A percentile compares a stretch with the other conserved stretches of the same genome.
These are phyloP conservation scores for Leptosomus discolor DNA, from an alignment of 2,113 vertebrate species.

Conservation along the genomic window DNA sequence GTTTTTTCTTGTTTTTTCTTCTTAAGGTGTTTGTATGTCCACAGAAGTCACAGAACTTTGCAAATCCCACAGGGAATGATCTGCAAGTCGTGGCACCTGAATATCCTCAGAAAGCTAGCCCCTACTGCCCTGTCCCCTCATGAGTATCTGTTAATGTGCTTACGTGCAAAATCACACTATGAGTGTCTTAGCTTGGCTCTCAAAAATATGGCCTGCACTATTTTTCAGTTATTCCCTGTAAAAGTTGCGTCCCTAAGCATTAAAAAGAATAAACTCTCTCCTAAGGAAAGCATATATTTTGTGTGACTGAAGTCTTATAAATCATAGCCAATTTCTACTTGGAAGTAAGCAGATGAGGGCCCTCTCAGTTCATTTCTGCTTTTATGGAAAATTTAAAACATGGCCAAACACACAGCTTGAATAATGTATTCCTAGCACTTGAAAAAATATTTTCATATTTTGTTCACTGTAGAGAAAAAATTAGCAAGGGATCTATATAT, in stretches of 20 bases:
- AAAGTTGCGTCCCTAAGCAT: neutral
- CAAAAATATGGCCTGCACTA: neutral
- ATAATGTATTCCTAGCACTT: conserved; percentile 14
- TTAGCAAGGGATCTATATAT: neutral
- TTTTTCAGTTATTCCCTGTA: neutral
- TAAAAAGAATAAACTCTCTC: neutral
- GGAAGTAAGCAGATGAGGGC: conserved; percentile 11
- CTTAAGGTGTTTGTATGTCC: neutral
- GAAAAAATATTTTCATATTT: neutral
- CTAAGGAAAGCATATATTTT: neutral
- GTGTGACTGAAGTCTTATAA: conserved; percentile 4
- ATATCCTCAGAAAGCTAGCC: neutral
- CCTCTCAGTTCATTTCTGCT: conserved; percentile 1
- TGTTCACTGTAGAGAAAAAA: neutral
- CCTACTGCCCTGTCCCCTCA: neutral
- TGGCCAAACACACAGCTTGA: conserved; percentile 47
- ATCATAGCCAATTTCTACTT: conserved; percentile 28
- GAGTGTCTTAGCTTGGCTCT: neutral
- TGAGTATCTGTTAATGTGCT: neutral
- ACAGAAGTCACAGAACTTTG: neutral
- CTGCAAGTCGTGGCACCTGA: neutral
- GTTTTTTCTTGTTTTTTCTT: neutral
- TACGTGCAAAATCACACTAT: neutral
- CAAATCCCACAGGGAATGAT: neutral
- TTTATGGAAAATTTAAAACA: conserved; percentile 42